These are phyloP conservation scores for Peribatodes rhomboidaria DNA, from an alignment of 2,888 invertebrate species.

Conservation along the genomic window DNA sequence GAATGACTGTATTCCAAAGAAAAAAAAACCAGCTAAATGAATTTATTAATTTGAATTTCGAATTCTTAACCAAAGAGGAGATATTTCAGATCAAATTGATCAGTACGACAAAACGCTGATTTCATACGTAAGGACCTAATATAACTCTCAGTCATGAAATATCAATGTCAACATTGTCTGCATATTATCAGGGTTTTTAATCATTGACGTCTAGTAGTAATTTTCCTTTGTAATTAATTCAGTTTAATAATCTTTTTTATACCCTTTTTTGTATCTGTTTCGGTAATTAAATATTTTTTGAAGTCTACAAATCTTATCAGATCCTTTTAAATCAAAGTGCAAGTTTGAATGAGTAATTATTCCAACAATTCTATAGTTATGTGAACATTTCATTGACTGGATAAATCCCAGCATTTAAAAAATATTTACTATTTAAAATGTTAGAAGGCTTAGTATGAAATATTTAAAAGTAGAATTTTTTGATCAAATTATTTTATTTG, in stretches of 20 bases:
- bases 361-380: constrained; percentile 56
- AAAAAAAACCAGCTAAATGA: too few relatives aligned
- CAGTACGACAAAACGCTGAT: too few relatives aligned
- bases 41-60: too few relatives aligned
- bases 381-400: constrained; percentile 67
- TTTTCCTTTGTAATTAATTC: constrained; percentile 14
- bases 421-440: constrained; percentile 79
- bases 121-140: too few relatives aligned
- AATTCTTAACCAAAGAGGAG: too few relatives aligned
- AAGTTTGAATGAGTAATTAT: constrained; percentile 72
- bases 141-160: constrained; percentile 16
- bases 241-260: constrained; percentile 23
- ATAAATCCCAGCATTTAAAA: constrained; percentile 82
- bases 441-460: constrained; percentile 82
- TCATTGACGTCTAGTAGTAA: not conserved
- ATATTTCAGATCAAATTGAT: too few relatives aligned
- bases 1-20: too few relatives aligned
- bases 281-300: constrained; percentile 18
- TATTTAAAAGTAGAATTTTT: constrained; percentile 82
- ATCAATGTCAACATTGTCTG: constrained; percentile 26
- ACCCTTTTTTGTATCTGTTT: constrained; percentile 15
- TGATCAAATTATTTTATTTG: constrained; percentile 82
- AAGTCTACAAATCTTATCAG: constrained; percentile 24
- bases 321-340: constrained; percentile 61
- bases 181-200: constrained; percentile 20